Base-by-base conservation (phyloP, 2,113 vertebrate genomes). In the Noctilio leporinus region DNA sequence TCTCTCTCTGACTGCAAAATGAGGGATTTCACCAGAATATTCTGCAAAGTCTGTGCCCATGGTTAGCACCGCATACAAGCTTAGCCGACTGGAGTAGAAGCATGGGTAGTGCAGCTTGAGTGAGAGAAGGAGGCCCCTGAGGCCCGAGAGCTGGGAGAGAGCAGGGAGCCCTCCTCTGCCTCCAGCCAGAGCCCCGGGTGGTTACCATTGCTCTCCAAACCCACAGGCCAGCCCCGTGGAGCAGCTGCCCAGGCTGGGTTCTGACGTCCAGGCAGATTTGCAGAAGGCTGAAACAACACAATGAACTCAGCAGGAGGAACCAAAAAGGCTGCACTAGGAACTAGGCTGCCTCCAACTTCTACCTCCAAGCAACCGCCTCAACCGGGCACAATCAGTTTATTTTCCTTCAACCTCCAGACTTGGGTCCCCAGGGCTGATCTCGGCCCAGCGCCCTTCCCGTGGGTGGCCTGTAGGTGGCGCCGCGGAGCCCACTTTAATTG, bases 401-500 rank as follows among this genome's bases (percentile, higher is more conserved):
- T 96, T 94, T 69, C 86, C 82, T 93, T 95, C 73, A 10, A 11
- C 4, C 9, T 11, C 0, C 40, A 49, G 35, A 86, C 70, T 51
- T 28, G n/a, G 30, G 33, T 80, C 82, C 78, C 64, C 35, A 81
- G 16, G 0, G 45, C 73, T 72, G 30, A 19, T 35, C 51, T 72
- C 55, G 0, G 30, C 40, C 55, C 47, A 26, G 67, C n/a, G 73
- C 87, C 35, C 91, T 95, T 69, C 94, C 40, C 33, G 8, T 5
- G 7, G 80, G 62, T 24, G 64, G 95, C 97, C 98, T 98, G 98
- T 97, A 98, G 98, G 97, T 97, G 98, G 98, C 97, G 97, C 97
- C 17, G 57, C 86, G 10, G 97, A 97, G 97, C 95, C 97, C 33
- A 2, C 5, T 69, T 96, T 94, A 97, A 97, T 97, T 93, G 96